A percentile compares a stretch with the other conserved stretches of the same genome.
Conservation (phyloP, 35 echinoderm and acorn worm genomes). For the Lytechinus variegatus region DNA sequence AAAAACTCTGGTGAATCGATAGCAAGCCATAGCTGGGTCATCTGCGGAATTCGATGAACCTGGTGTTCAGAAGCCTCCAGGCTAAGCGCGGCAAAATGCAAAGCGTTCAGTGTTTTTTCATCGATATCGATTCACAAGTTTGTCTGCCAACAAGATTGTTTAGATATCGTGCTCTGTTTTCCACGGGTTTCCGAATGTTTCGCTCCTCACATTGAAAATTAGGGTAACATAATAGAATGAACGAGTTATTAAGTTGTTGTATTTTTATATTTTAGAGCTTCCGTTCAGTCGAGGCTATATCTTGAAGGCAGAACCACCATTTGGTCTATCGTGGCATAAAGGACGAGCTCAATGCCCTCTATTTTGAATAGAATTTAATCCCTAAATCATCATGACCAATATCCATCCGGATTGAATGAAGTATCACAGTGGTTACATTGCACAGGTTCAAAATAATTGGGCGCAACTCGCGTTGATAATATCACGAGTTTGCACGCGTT, state of each 20-base stretch:
- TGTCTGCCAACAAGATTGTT: constrained; percentile 19
- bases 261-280: background rate
- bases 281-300: background rate
- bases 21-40: background rate
- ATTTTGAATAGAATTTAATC: no score
- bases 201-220: background rate
- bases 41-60: constrained; percentile 25
- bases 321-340: no score
- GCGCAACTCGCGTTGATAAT: background rate
- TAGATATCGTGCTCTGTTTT: background rate
- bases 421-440: background rate
- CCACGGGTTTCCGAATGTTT: background rate
- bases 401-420: background rate
- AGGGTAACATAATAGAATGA: background rate
- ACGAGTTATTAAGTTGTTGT: background rate
- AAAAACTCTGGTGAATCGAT: background rate
- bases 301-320: background rate
- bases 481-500: background rate
- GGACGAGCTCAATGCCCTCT: no score
- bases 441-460: background rate
- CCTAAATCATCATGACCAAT: background rate
- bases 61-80: background rate
- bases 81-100: constrained; percentile 40
- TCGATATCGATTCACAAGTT: background rate
- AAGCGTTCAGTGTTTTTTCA: constrained; percentile 15